phyloP scores from a whole-genome alignment of 2,113 vertebrate species.

The Aegotheles bennettii region DNA sequence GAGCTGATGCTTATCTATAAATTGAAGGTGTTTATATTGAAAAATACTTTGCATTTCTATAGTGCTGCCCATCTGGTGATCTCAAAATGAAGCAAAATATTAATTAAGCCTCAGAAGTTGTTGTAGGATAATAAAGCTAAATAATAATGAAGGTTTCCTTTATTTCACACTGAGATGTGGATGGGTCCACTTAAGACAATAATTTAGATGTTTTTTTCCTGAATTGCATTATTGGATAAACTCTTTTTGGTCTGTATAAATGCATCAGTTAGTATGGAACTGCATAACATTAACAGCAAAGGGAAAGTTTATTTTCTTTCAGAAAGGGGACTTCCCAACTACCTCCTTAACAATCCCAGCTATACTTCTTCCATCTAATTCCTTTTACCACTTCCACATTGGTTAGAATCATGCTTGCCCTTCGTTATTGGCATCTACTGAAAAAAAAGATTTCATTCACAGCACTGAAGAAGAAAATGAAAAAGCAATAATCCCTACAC shows the following conservation, averaged over 20 bases:
- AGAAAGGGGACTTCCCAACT: background rate
- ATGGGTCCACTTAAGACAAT: background rate
- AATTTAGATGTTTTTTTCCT: background rate
- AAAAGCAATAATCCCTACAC: background rate
- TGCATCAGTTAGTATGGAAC: background rate
- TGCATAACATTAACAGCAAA: background rate
- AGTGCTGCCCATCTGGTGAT: background rate
- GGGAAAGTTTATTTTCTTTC: background rate
- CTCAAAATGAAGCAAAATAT: constrained; percentile 9
- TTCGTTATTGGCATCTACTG: background rate
- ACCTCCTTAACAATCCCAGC: background rate
- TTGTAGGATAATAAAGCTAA: constrained; percentile 12
- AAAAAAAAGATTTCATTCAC: background rate
- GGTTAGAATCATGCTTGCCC: background rate
- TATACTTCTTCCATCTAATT: background rate
- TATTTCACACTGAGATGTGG: background rate
- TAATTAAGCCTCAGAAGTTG: background rate
- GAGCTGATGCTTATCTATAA: background rate
- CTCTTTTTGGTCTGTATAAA: background rate
- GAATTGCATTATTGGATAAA: background rate
- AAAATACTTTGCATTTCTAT: background rate
- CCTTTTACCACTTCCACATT: background rate
- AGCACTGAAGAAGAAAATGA: background rate
- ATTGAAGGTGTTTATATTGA: background rate
- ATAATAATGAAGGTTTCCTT: background rate